Base-by-base conservation (phyloP, 2,888 invertebrate genomes). In the Pinctada fucata region DNA sequence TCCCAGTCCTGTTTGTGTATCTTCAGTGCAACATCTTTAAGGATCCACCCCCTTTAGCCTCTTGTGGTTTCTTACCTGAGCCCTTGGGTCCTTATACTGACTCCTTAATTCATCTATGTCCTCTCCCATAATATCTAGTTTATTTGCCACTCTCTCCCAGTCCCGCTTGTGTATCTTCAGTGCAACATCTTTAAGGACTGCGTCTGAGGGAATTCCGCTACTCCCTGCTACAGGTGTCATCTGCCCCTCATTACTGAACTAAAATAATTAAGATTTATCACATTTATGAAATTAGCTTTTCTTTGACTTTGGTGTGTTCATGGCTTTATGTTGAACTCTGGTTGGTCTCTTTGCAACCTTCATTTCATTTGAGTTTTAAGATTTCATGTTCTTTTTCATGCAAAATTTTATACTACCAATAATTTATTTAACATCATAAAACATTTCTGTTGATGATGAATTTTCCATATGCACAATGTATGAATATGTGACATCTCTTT, bases 131-230 rank as follows among this genome's bases (percentile, higher is more conserved):
- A 90, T 87, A 0, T 88, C 89, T 10, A 90, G 86, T 71, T 85
- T 86, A 77, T 90, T 90, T 47, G 87, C 90, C 45, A 90, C 82
- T 16, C 88, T 78, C 16, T 85, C 84, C 89, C 90, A 88, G 82
- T 90, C 90, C 71, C 87, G 82, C 49, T 82, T 85, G 79, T 87
- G 82, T 16, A 90, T 87, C 74, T 86, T 88, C 49, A 87, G 87
- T 2, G 90, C 86, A 2, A 90, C 85, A 49, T 88, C 87, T 67
- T 84, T 76, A 16, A 91, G 83, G 4, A 88, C 80, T 4, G 72
- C 73, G 70, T 90, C 90, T n/a, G 88, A 85, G 0, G 89, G 89
- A 47, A 88, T 75, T 58, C 84, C 58, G 13, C 73, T 67, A 3
- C 58, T 52, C 3, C 75, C 52, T 4, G 75, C 69, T 2, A 49